phyloP scores from a whole-genome alignment of 2,888 invertebrate species.

The Unio pictorum region DNA sequence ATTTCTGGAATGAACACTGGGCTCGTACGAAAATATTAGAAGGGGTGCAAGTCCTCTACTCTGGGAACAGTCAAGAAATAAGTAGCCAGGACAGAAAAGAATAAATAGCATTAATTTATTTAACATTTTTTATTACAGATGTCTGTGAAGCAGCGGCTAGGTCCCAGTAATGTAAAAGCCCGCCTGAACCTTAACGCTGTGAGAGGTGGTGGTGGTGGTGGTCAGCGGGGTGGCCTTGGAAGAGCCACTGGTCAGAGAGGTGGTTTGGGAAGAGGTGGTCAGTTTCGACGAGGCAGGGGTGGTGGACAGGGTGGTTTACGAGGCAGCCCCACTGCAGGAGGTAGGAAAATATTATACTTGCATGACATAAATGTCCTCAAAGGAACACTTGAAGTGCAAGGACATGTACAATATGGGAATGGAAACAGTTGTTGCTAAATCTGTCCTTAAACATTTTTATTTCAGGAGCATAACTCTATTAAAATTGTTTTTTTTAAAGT shows the following conservation, averaged over 20 bases:
- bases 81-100: not conserved
- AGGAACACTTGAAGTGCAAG: too few relatives aligned
- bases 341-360: conserved; percentile 8
- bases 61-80: too few relatives aligned
- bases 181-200: conserved; percentile 52
- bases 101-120: not conserved
- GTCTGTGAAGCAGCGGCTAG: conserved; percentile 42
- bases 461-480: too few relatives aligned
- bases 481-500: too few relatives aligned
- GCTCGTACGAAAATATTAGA: too few relatives aligned
- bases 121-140: conserved; percentile 12
- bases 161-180: conserved; percentile 55
- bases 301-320: conserved; percentile 39
- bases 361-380: too few relatives aligned
- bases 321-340: conserved; percentile 7
- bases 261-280: conserved; percentile 22
- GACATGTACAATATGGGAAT: too few relatives aligned
- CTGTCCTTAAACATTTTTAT: too few relatives aligned
- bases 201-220: conserved; percentile 22
- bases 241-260: conserved; percentile 27
- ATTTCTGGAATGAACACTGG: too few relatives aligned
- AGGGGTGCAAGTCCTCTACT: too few relatives aligned
- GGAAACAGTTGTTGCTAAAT: too few relatives aligned
- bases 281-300: not conserved
- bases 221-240: conserved; percentile 32